Base-by-base conservation (phyloP, 2,888 invertebrate genomes). In the Galerucella pusilla region DNA sequence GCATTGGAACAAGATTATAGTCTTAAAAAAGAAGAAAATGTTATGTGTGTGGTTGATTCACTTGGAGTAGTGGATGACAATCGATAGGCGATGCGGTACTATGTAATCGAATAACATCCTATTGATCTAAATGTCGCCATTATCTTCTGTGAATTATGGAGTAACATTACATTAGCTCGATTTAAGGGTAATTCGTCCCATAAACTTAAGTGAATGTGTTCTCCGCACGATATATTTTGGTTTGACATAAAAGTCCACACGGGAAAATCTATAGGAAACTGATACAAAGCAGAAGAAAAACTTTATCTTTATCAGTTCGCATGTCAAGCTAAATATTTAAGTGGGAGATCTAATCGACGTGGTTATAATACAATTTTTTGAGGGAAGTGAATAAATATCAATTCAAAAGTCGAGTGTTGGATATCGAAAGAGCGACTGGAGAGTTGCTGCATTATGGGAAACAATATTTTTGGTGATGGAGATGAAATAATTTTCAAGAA, bases 121-220 rank as follows among this genome's bases (percentile, higher is more conserved):
- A 71, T 71, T 71, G 71, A 71, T 71, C 64, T 71, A 25, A 64
- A 65, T 65, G 71, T 65, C 71, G 71, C 64, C 42, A 64, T 65
- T 65, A 71, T 71, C 71, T 45, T 25, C 57, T 12, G 71, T 71
- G 65, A 71, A 65, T 71, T 71, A 64, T 61, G 57, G 42, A n/a
- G 45, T 12, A 57, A 57, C 65, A 57, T 65, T 65, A 71, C 69
- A 69, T 69, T 71, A 71, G 64, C 45, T 46, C 54, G 71, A 54
- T 71, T 65, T 71, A 57, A 71, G 64, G 71, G 65, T 64, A 65
- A 65, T 64, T 71, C 60, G 20, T 59, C 61, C 63, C 52, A 70
- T 64, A 63, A 70, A 64, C 28, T 64, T 46, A 70, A 70, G 70
- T 64, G 42, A 71, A 65, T 71, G 61, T 65, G 14, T 16, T 14